Conservation (phyloP, 2,888 invertebrate species). For the Chouioia cunea region DNA sequence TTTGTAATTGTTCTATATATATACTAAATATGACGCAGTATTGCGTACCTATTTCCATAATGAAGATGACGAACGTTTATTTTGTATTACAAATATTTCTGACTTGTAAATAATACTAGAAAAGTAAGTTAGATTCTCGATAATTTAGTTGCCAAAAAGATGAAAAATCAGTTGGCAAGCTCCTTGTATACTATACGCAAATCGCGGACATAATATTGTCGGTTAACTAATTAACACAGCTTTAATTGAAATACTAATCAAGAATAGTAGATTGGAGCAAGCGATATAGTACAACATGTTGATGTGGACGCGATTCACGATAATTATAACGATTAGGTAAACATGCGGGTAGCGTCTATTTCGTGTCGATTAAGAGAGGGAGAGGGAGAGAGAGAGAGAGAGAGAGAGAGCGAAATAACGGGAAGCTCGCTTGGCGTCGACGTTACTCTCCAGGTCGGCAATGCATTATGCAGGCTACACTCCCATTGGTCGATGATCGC, state of each 20-base stretch:
- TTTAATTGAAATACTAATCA: slow-evolving; percentile 32
- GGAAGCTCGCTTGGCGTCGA: background rate
- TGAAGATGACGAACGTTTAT: no score
- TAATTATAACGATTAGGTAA: slow-evolving; percentile 62
- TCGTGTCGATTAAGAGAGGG: slow-evolving; percentile 22
- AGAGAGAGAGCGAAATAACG: background rate
- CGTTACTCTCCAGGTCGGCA: background rate
- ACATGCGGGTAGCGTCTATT: slow-evolving; percentile 32
- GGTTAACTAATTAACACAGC: slow-evolving; percentile 8
- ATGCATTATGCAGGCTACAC: background rate
- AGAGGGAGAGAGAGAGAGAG: background rate
- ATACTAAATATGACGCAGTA: no score
- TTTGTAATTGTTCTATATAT: no score
- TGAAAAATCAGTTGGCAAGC: no score
- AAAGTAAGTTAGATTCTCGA: no score
- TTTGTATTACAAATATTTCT: no score
- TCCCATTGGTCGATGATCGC: no score
- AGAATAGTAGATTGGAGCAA: slow-evolving; percentile 8
- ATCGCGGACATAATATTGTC: background rate
- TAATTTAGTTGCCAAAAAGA: no score
- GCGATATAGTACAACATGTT: background rate
- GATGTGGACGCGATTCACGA: slow-evolving; percentile 24
- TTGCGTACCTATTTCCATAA: no score
- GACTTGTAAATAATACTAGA: no score
- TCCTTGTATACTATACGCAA: no score